A percentile compares a stretch with the other conserved stretches of the same genome.
Conservation (phyloP, 2,888 invertebrate genomes). For the Zeuzera pyrina region DNA sequence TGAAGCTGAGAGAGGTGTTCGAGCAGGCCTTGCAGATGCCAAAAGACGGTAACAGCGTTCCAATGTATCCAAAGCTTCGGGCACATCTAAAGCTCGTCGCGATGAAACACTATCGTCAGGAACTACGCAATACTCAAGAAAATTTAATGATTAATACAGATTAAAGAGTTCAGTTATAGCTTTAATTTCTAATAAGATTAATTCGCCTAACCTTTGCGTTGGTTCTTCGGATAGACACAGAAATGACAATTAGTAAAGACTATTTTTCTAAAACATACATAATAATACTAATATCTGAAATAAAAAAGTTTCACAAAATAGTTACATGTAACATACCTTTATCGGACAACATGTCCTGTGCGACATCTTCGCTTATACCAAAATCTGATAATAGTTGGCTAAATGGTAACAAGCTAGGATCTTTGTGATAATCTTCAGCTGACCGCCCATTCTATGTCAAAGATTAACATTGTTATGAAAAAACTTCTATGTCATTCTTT, state of each 20-base stretch:
- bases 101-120: slow-evolving; percentile 83
- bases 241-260: too few relatives aligned
- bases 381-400: slow-evolving; percentile 78
- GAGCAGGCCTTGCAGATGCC: slow-evolving; percentile 72
- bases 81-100: slow-evolving; percentile 79
- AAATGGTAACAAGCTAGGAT: slow-evolving; percentile 79
- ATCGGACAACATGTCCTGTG: slow-evolving; percentile 81
- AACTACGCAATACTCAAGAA: slow-evolving; percentile 62
- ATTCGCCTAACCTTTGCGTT: too few relatives aligned
- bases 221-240: too few relatives aligned
- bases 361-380: slow-evolving; percentile 77
- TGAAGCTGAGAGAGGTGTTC: slow-evolving; percentile 73
- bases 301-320: slow-evolving; percentile 6
- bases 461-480: not conserved
- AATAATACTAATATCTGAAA: not conserved
- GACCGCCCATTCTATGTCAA: slow-evolving; percentile 79
- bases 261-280: too few relatives aligned
- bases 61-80: slow-evolving; percentile 80
- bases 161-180: slow-evolving; percentile 10
- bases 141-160: not conserved
- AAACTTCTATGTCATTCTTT: not conserved
- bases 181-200: too few relatives aligned
- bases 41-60: slow-evolving; percentile 84
- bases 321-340: slow-evolving; percentile 76
- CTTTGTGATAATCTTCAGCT: slow-evolving; percentile 84